Conservation (phyloP, 2,113 vertebrate species). For the Otis tarda region DNA sequence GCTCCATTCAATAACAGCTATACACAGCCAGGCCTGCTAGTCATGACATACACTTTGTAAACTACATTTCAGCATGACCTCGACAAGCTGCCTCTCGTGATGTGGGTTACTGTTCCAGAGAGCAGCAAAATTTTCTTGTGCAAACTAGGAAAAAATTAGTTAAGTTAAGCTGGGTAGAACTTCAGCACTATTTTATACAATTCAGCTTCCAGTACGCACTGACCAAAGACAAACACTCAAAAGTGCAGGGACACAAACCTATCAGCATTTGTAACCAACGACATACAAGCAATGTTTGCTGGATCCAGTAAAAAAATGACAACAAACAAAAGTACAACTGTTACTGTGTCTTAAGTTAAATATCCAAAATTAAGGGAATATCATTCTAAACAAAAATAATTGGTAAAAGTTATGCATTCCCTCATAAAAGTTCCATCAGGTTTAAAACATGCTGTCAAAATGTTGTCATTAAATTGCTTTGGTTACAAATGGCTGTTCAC, state of each 20-base stretch:
- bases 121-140: background rate
- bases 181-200: background rate
- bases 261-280: background rate
- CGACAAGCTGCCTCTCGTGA: background rate
- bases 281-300: background rate
- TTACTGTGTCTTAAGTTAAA: background rate
- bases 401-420: background rate
- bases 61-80: background rate
- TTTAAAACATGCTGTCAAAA: background rate
- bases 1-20: background rate
- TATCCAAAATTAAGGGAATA: background rate
- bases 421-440: background rate
- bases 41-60: rapidly evolving
- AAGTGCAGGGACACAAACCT: background rate
- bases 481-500: background rate
- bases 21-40: background rate
- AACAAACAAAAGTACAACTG: background rate
- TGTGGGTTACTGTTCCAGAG: rapidly evolving
- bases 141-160: background rate
- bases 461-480: background rate
- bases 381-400: background rate
- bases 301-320: background rate
- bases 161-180: background rate
- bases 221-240: background rate
- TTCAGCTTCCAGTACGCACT: background rate